A percentile compares a stretch with the other conserved stretches of the same genome.
Conservation (phyloP, 1,140 invertebrate species). For the Carcinoscorpius rotundicauda region DNA sequence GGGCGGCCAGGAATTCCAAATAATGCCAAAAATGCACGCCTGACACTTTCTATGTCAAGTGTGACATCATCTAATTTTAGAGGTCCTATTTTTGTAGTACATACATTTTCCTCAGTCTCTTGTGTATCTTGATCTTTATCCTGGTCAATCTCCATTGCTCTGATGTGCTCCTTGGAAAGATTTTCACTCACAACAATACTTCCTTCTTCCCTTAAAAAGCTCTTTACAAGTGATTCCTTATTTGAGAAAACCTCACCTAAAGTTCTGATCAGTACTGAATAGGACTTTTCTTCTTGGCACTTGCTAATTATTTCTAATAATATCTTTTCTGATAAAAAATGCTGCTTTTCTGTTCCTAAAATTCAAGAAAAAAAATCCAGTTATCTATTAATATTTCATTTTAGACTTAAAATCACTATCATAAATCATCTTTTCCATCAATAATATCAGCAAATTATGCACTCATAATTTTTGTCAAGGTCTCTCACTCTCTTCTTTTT, state of each 20-base stretch:
- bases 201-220: conserved; percentile 42
- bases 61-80: conserved; percentile 24
- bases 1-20: conserved; percentile 38
- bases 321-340: too few relatives aligned
- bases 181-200: conserved; percentile 31
- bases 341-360: too few relatives aligned
- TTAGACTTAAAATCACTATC: too few relatives aligned
- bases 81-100: too few relatives aligned
- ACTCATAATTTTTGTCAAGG: too few relatives aligned
- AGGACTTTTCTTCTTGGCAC: conserved; percentile 47
- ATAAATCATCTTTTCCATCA: too few relatives aligned
- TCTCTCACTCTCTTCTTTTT: too few relatives aligned
- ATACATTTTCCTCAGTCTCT: conserved; percentile 19
- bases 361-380: too few relatives aligned
- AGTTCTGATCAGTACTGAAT: conserved; percentile 50
- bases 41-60: conserved; percentile 41
- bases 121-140: conserved; percentile 70
- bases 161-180: conserved; percentile 50
- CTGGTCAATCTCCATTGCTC: conserved; percentile 57
- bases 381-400: too few relatives aligned
- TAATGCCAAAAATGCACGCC: conserved; percentile 48
- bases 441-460: too few relatives aligned
- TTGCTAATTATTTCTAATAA: conserved; percentile 18
- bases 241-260: conserved; percentile 58
- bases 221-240: conserved; percentile 51